phyloP scores from a whole-genome alignment of 2,888 invertebrate genomes.

The Latrodectus hesperus region DNA sequence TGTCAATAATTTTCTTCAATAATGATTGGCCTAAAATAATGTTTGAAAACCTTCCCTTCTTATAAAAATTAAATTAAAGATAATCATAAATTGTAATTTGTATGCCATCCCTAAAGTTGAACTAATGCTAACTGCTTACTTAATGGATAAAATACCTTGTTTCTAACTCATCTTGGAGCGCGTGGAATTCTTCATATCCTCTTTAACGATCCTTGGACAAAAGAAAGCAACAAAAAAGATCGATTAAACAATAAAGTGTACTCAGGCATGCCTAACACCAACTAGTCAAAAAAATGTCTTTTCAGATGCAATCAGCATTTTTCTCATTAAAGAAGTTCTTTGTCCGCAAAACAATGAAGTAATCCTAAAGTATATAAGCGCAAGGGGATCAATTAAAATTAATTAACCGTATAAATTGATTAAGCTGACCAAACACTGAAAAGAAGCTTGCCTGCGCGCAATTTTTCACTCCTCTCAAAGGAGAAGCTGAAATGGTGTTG shows the following conservation, averaged over 20 bases:
- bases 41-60: too few relatives aligned
- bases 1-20: too few relatives aligned
- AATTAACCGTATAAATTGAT: constrained; percentile 66
- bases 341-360: constrained; percentile 60
- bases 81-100: constrained; percentile 8
- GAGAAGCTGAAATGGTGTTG: constrained; percentile 25
- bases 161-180: constrained; percentile 35
- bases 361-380: constrained; percentile 47
- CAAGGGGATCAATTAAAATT: constrained; percentile 60
- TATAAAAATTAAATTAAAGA: too few relatives aligned
- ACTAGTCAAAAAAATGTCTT: constrained; percentile 29
- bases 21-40: too few relatives aligned
- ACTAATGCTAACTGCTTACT: constrained; percentile 64
- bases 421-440: constrained; percentile 63
- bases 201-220: constrained; percentile 43
- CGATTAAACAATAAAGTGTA: constrained; percentile 65
- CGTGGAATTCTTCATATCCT: constrained; percentile 35
- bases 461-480: constrained; percentile 45
- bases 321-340: constrained; percentile 52
- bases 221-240: constrained; percentile 51
- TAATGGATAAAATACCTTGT: constrained; percentile 63
- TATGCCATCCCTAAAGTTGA: constrained; percentile 15
- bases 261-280: constrained; percentile 52
- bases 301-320: constrained; percentile 51
- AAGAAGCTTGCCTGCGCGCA: constrained; percentile 26